Evolutionary conservation across 2,797 vertebrate genomes (phyloP).

Genomic region (Sorex maritimensis): DNA sequence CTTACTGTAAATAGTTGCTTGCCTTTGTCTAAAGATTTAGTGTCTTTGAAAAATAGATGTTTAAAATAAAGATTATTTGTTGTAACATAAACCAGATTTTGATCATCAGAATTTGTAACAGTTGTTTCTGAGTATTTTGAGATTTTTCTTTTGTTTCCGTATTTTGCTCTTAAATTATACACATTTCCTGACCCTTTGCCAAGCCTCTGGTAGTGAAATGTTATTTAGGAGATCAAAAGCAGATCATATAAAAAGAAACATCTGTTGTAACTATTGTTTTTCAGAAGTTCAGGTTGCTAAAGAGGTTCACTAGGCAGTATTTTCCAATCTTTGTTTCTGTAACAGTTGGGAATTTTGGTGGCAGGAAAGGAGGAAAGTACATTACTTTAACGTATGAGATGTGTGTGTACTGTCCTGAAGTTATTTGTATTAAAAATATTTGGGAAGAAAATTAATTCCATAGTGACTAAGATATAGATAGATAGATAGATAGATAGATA

Average conservation of each 20-base stretch:
- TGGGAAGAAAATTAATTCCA: background rate
- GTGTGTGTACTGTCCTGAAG: conserved; percentile 51
- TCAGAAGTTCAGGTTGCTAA: conserved; percentile 64
- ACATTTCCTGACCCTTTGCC: conserved; percentile 74
- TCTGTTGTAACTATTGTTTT: conserved; percentile 80
- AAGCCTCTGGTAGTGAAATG: conserved; percentile 67
- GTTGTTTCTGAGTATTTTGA: conserved; percentile 66
- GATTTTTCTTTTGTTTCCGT: conserved; percentile 76
- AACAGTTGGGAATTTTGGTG: conserved; percentile 55
- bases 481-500: too few relatives aligned
- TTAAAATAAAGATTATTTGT: conserved; percentile 64
- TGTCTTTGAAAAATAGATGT: conserved; percentile 74
- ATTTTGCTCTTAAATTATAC: conserved; percentile 74
- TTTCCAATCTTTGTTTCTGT: conserved; percentile 74
- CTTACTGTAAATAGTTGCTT: conserved; percentile 52
- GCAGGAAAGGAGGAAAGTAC: conserved; percentile 59
- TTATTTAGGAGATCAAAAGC: conserved; percentile 80
- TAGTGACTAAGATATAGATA: too few relatives aligned
- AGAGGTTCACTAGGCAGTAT: conserved; percentile 61
- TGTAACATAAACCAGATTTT: conserved; percentile 68
- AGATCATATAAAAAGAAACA: conserved; percentile 77
- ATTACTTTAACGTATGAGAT: conserved; percentile 68
- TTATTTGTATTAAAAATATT: conserved; percentile 70
- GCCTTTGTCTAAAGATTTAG: conserved; percentile 57
- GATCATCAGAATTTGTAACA: conserved; percentile 66